Evolutionary conservation across 2,888 invertebrate species (phyloP), one percentile per base, ranked within the genome.

Genomic region (Yponomeuta cagnagella): DNA sequence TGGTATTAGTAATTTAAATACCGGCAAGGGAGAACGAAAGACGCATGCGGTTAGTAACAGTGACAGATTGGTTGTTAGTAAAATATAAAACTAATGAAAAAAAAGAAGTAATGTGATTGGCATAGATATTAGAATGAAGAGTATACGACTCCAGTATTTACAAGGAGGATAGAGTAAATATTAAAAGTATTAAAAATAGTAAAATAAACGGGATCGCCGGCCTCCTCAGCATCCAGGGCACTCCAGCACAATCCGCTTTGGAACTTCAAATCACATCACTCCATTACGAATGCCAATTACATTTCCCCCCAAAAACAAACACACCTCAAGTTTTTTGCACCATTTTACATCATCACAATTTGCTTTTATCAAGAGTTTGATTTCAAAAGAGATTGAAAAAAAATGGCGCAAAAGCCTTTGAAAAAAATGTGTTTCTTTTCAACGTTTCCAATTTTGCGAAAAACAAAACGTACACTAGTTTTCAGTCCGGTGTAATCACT

Each of bases 231-330:
- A 79, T 88, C 87, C 89, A 88, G 87, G 65, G 30, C 48, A 64
- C 48, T 30, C 31, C 37, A 37, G 23, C 86, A 85, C 84, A 80
- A 79, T 80, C 79, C 83, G 80, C 80, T 81, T 80, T 88, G 88
- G 86, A 88, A 85, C 85, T 81, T 82, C 89, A 43, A 43, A 8
- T 8, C 43, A 89, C 90, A 87, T 86, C 90, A 91, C 91, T 88
- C 68, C 63, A 68, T 87, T 88, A 82, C 84, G 81, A 86, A 91
- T 91, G 91, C 92, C 91, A 91, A 91, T 92, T 88, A 90, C 90
- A 90, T 82, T 84, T 84, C 86, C 86, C 85, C 86, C 80, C 82
- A 58, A 58, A 58, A 58, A 58, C 52, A 82, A 84, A 84, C 84
- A 78, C 77, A 78, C 74, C 15, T 68, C 72, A 76, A 33, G 23